These are phyloP conservation scores for Perodicticus potto DNA, from an alignment of 2,797 vertebrate genomes.

Conservation along the genomic window DNA sequence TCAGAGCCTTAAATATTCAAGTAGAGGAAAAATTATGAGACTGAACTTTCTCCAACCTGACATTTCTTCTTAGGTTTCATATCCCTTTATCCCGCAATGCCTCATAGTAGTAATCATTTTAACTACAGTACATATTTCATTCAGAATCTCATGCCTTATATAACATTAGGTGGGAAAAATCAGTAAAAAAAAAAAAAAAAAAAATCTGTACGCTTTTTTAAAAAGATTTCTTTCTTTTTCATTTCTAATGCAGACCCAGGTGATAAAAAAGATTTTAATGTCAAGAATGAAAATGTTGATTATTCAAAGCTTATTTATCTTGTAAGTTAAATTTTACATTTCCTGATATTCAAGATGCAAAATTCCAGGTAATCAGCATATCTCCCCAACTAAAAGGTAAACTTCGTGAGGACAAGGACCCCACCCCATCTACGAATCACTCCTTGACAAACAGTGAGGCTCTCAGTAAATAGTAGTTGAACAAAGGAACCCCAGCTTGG, in stretches of 20 bases:
- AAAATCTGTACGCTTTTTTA: not conserved
- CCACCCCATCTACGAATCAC: not conserved
- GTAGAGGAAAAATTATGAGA: not conserved
- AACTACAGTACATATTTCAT: not conserved
- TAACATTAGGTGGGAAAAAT: not conserved
- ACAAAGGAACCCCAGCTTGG: not conserved
- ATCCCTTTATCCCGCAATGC: not conserved
- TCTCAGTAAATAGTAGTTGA: not conserved
- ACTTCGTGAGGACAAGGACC: not conserved
- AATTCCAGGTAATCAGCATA: not conserved
- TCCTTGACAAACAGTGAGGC: not conserved
- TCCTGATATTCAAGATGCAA: not conserved
- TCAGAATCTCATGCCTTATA: not conserved
- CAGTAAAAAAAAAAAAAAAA: not conserved
- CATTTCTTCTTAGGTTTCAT: not conserved
- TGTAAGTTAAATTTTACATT: slow-evolving; percentile 37
- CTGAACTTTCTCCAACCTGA: not conserved
- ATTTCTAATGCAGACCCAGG: too few relatives aligned
- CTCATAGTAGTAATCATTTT: slow-evolving; percentile 8
- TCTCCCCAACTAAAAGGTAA: not conserved
- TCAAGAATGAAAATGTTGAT: not conserved
- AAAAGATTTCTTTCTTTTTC: not conserved
- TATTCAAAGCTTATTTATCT: not conserved
- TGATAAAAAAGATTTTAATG: not conserved
- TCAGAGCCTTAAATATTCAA: not conserved